Percentiles rank a stretch among this genome's conserved stretches.
These are phyloP conservation scores for Latheticus oryzae DNA, from an alignment of 2,888 invertebrate genomes.

Conservation along the genomic window DNA sequence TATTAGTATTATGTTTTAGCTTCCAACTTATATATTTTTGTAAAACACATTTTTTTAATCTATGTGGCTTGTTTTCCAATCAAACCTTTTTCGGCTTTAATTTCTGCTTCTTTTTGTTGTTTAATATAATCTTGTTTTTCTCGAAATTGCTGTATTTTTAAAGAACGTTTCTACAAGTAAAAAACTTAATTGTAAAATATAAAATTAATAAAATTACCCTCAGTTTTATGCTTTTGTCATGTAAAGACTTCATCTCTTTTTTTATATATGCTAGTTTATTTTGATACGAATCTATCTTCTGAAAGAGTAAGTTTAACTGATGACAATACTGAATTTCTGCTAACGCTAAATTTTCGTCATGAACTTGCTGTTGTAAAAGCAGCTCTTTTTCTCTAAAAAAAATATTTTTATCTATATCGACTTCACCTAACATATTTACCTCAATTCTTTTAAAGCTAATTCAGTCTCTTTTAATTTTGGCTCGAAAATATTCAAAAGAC, in stretches of 20 bases:
- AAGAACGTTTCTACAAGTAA: constrained; percentile 20
- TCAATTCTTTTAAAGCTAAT: not conserved
- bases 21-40: not conserved
- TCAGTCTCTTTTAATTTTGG: no score
- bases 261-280: constrained; percentile 10
- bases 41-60: not conserved
- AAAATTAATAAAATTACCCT: constrained; percentile 5
- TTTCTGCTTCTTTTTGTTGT: constrained; percentile 18
- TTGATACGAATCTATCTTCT: constrained; percentile 6
- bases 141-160: constrained; percentile 11
- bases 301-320: not conserved
- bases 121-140: constrained; percentile 22
- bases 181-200: constrained; percentile 1
- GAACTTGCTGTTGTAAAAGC: constrained; percentile 1
- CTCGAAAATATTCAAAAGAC: no score
- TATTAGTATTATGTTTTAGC: no score
- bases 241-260: constrained; percentile 14
- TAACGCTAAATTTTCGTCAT: constrained; percentile 9
- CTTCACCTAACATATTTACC: no score
- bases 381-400: constrained; percentile 12
- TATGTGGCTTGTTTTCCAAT: constrained; percentile 3
- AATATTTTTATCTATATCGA: no score
- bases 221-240: constrained; percentile 17
- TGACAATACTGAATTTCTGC: constrained; percentile 4
- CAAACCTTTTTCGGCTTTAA: constrained; percentile 5